Percentiles rank a stretch among this genome's conserved stretches.
These are phyloP conservation scores for Lepidochrysops patricia DNA, from an alignment of 2,888 invertebrate species.

Conservation along the genomic window DNA sequence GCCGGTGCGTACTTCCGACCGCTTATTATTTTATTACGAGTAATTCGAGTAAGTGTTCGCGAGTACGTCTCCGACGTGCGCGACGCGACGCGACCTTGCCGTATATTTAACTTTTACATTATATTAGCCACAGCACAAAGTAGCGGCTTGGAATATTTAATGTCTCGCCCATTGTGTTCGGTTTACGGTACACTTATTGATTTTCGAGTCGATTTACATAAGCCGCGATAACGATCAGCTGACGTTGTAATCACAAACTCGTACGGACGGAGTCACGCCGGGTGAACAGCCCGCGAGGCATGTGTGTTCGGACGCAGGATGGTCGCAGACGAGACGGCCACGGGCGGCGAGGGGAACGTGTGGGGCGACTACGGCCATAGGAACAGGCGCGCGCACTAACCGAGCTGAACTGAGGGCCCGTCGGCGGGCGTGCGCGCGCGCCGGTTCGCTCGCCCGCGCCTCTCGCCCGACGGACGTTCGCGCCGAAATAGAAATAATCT, in stretches of 20 bases:
- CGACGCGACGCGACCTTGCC: constrained; percentile 30
- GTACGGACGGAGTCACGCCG: background rate
- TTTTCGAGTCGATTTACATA: background rate
- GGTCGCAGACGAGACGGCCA: background rate
- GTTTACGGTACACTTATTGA: background rate
- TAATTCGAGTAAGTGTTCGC: constrained; percentile 17
- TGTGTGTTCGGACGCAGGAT: constrained; percentile 11
- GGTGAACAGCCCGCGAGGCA: background rate
- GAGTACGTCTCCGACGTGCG: constrained; percentile 29
- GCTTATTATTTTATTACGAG: background rate
- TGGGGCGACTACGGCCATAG: constrained; percentile 27
- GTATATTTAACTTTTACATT: constrained; percentile 27
- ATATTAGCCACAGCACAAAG: constrained; percentile 16
- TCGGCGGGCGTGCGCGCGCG: constrained; percentile 46
- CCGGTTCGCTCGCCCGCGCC: constrained; percentile 40
- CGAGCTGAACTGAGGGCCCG: constrained; percentile 32
- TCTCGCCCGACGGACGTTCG: constrained; percentile 41
- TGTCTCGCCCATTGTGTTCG: constrained; percentile 1
- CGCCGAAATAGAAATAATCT: constrained; percentile 62
- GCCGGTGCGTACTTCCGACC: background rate
- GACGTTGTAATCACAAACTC: background rate
- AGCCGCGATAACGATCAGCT: background rate
- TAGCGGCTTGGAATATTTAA: background rate
- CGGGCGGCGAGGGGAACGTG: background rate
- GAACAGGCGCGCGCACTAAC: constrained; percentile 57